Percentiles rank a stretch among this genome's conserved stretches.
These are phyloP conservation scores for Cydia strobilella DNA, from an alignment of 1,140 invertebrate genomes.

Conservation along the genomic window DNA sequence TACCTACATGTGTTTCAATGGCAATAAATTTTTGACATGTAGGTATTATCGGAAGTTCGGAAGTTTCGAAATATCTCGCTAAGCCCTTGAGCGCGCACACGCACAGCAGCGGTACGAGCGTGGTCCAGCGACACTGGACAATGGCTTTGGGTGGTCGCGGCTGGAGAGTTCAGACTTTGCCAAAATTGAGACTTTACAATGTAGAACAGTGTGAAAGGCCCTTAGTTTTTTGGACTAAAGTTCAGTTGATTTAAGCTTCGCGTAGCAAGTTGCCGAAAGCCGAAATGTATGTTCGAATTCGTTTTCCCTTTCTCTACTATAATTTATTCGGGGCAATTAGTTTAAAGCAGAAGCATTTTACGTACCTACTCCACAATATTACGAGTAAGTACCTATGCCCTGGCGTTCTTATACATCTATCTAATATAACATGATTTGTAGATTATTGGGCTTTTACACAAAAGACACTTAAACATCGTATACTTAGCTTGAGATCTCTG, in stretches of 20 bases:
- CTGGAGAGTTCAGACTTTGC: slow-evolving; percentile 48
- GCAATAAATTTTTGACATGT: neutral
- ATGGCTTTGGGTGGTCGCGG: slow-evolving; percentile 57
- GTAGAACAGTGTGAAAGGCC: slow-evolving; percentile 8
- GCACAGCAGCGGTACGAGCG: slow-evolving; percentile 46
- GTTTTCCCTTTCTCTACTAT: too few species aligned
- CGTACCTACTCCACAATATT: too few species aligned
- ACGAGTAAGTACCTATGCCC: too few species aligned
- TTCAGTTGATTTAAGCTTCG: neutral
- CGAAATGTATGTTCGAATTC: too few species aligned
- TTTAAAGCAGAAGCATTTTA: too few species aligned
- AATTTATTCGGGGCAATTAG: too few species aligned
- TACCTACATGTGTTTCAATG: neutral
- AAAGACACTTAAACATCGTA: too few species aligned
- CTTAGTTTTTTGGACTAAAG: neutral
- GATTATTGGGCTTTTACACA: too few species aligned
- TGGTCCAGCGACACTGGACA: slow-evolving; percentile 50
- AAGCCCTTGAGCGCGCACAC: neutral
- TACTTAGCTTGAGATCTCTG: too few species aligned
- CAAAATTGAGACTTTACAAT: slow-evolving; percentile 49
- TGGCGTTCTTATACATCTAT: too few species aligned
- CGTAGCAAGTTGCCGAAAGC: too few species aligned
- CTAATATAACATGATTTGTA: too few species aligned
- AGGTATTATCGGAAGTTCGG: neutral
- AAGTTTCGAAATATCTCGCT: neutral